Conservation (phyloP, 2,113 vertebrate genomes). For the Sus scrofa region DNA sequence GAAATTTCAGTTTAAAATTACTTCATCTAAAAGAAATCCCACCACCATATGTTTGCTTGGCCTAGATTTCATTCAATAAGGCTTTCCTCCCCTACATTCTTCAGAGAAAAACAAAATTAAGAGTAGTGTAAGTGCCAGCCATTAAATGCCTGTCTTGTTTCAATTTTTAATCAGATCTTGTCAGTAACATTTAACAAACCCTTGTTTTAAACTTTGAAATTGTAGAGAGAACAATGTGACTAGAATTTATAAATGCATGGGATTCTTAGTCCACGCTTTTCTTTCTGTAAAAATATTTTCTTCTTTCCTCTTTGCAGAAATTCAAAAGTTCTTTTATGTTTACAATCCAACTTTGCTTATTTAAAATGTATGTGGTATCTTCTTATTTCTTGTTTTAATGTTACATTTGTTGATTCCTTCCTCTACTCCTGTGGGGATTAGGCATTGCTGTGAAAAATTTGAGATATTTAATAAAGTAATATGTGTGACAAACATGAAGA, state of each 20-base stretch:
- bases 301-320: not conserved
- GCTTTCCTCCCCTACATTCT: conserved; percentile 56
- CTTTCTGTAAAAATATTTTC: not conserved
- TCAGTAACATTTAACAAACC: conserved; percentile 47
- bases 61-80: conserved; percentile 71
- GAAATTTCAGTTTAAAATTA: conserved; percentile 82
- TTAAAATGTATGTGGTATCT: not conserved
- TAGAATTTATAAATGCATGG: not conserved
- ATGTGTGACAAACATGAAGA: not conserved
- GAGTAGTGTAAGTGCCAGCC: not conserved
- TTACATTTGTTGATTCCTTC: not conserved
- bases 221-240: not conserved
- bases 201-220: conserved; percentile 1
- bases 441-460: not conserved
- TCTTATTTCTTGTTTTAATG: not conserved
- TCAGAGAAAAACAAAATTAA: conserved; percentile 61
- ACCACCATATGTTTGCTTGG: conserved; percentile 82
- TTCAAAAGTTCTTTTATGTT: not conserved
- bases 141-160: not conserved
- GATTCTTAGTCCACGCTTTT: not conserved
- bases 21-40: conserved; percentile 86
- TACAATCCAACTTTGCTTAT: not conserved
- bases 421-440: not conserved
- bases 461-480: not conserved
- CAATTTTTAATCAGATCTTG: conserved; percentile 62